Percentiles rank a stretch among this genome's conserved stretches.
These are phyloP conservation scores for Hydrophis major DNA, from an alignment of 2,797 vertebrate genomes.

Conservation along the genomic window DNA sequence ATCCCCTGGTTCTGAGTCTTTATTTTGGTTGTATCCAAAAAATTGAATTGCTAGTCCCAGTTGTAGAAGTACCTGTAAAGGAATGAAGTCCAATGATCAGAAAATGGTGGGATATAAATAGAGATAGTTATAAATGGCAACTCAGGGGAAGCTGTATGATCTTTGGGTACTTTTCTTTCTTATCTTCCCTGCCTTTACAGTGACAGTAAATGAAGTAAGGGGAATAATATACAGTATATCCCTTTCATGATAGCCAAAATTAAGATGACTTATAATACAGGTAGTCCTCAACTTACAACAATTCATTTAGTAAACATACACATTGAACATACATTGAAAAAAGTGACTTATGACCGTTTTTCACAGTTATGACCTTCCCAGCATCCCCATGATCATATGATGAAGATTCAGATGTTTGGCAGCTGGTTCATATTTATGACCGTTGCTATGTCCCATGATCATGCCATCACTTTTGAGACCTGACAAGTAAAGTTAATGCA, in stretches of 20 bases:
- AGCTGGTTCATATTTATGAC: neutral
- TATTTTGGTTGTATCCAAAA: too few relatives aligned
- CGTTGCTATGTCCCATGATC: neutral
- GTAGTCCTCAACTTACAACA: neutral
- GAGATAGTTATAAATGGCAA: neutral
- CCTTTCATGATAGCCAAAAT: neutral
- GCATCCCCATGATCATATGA: neutral
- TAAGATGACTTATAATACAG: neutral
- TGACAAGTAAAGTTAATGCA: neutral
- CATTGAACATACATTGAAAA: neutral
- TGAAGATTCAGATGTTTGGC: neutral
- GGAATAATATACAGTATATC: neutral
- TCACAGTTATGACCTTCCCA: neutral
- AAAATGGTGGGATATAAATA: neutral
- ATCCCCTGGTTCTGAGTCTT: too few relatives aligned
- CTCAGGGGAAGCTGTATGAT: neutral
- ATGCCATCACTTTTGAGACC: neutral
- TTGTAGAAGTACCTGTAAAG: neutral
- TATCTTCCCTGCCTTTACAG: neutral
- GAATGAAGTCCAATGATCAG: neutral
- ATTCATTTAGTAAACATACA: neutral
- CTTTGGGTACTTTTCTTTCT: neutral
- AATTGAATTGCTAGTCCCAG: neutral
- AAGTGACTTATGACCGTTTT: neutral
- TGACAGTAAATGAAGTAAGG: neutral